A percentile compares a stretch with the other conserved stretches of the same genome.
Conservation (phyloP, 2,797 vertebrate species). For the Manis crassicaudata region DNA sequence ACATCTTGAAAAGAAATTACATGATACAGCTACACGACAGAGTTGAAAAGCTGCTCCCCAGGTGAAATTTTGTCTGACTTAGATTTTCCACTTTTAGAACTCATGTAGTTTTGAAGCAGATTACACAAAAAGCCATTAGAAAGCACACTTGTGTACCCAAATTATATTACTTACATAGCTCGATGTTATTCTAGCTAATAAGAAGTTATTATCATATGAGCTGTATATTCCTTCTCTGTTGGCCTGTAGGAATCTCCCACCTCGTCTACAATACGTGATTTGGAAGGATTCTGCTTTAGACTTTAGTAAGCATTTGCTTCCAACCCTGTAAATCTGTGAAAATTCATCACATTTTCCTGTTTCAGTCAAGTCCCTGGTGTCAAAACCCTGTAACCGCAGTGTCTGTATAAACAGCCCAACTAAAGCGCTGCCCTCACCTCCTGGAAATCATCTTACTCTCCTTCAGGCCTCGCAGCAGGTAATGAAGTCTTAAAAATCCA, state of each 20-base stretch:
- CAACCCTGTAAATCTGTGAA: neutral
- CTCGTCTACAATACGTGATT: neutral
- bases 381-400: neutral
- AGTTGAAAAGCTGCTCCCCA: neutral
- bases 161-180: neutral
- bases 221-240: neutral
- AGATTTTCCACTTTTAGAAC: neutral
- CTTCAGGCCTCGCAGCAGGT: neutral
- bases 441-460: neutral
- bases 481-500: neutral
- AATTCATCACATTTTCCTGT: neutral
- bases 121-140: neutral
- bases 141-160: neutral
- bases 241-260: neutral
- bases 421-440: neutral
- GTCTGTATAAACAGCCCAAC: neutral
- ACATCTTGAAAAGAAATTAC: conserved; percentile 47
- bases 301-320: neutral
- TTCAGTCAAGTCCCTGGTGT: neutral
- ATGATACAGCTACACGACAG: neutral
- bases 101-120: neutral
- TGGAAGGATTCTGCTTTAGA: neutral
- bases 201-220: neutral
- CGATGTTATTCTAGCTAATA: neutral
- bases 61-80: neutral